Conservation (phyloP, 2,888 invertebrate species). For the Erebia ligea region DNA sequence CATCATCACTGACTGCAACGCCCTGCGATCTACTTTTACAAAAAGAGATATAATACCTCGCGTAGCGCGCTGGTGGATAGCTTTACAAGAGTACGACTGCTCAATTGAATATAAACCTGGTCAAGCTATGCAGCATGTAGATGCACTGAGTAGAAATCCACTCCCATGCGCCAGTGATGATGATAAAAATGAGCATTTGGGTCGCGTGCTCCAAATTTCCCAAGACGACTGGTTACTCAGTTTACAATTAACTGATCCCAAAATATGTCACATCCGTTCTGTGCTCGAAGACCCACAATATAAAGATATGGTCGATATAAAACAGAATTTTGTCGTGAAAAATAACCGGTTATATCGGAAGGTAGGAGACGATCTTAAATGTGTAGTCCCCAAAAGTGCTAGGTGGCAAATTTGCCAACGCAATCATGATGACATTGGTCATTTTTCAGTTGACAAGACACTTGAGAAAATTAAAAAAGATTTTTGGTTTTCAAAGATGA, state of each 20-base stretch:
- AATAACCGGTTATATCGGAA: background rate
- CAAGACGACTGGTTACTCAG: conserved; percentile 2
- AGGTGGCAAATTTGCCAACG: conserved; percentile 43
- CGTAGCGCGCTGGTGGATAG: conserved; percentile 43
- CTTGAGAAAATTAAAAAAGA: background rate
- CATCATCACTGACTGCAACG: conserved; percentile 42
- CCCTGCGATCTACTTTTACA: conserved; percentile 34
- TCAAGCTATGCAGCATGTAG: conserved; percentile 39
- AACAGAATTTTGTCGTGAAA: conserved; percentile 8
- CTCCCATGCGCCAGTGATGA: conserved; percentile 5
- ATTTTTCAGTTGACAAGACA: conserved; percentile 41
- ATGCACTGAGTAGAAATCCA: conserved; percentile 34
- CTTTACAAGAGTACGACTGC: conserved; percentile 42
- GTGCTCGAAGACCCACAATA: conserved; percentile 19
- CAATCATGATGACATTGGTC: conserved; percentile 45
- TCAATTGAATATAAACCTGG: conserved; percentile 38
- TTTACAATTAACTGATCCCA: conserved; percentile 10
- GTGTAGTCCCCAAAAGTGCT: conserved; percentile 43
- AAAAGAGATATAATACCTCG: conserved; percentile 38
- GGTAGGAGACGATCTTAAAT: conserved; percentile 26
- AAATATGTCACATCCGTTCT: conserved; percentile 29
- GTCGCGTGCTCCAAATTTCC: background rate
- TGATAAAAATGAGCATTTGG: conserved; percentile 7
- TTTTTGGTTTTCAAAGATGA: conserved; percentile 45
- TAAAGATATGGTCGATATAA: conserved; percentile 1